Percentiles rank a stretch among this genome's conserved stretches.
These are phyloP conservation scores for Amblyraja radiata DNA, from an alignment of 2,797 vertebrate species.

Conservation along the genomic window DNA sequence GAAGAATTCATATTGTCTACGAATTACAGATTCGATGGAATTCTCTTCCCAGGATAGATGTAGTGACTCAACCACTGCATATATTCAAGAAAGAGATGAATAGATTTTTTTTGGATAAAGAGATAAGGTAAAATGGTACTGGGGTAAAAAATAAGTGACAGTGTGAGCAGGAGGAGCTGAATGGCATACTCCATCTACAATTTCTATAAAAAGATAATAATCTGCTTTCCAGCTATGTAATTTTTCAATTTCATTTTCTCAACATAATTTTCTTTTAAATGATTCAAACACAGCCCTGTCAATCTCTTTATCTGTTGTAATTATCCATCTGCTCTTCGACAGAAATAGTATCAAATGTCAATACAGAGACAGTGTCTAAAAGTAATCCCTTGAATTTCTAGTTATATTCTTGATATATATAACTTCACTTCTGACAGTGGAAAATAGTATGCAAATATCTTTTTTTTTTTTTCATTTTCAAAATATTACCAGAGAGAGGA, in stretches of 20 bases:
- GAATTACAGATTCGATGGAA: too few relatives aligned
- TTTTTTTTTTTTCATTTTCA: conserved; percentile 17
- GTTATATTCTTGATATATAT: neutral
- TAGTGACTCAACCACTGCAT: too few relatives aligned
- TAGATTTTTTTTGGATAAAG: too few relatives aligned
- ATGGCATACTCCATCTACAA: too few relatives aligned
- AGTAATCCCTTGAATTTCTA: neutral
- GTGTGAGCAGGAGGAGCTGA: too few relatives aligned
- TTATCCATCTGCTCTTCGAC: neutral
- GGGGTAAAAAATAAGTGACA: too few relatives aligned
- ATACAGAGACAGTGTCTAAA: neutral
- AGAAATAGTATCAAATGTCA: neutral
- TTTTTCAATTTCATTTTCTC: neutral
- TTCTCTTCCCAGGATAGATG: too few relatives aligned
- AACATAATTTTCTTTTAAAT: neutral
- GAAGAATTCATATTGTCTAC: too few relatives aligned
- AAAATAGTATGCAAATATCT: neutral
- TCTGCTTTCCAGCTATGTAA: neutral
- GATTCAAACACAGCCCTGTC: neutral
- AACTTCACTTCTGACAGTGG: neutral
- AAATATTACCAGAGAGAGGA: conserved; percentile 66
- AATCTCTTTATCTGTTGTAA: neutral
- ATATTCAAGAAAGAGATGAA: too few relatives aligned
- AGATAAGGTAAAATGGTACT: too few relatives aligned
- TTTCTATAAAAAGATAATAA: neutral